Conservation (phyloP, 2,888 invertebrate species). For the Thumatha senex region DNA sequence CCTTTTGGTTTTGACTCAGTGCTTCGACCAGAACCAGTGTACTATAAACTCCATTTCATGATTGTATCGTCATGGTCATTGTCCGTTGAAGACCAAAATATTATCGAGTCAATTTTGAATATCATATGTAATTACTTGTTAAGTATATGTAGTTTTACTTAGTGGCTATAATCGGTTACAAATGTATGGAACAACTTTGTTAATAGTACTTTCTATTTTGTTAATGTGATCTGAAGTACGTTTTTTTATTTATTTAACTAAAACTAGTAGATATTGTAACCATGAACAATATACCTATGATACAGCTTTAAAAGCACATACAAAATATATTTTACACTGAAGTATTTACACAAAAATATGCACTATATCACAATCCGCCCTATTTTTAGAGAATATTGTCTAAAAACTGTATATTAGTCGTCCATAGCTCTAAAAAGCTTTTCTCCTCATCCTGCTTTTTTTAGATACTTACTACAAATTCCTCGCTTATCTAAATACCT, state of each 20-base stretch:
- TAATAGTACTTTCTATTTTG: slow-evolving; percentile 69
- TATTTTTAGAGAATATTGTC: slow-evolving; percentile 72
- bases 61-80: slow-evolving; percentile 46
- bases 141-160: slow-evolving; percentile 65
- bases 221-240: slow-evolving; percentile 79
- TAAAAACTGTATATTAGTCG: slow-evolving; percentile 41
- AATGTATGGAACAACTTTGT: slow-evolving; percentile 57
- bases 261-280: slow-evolving; percentile 40
- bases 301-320: slow-evolving; percentile 69
- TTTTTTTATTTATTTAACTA: slow-evolving; percentile 46
- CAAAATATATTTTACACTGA: slow-evolving; percentile 63
- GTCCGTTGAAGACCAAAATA: slow-evolving; percentile 71
- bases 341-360: slow-evolving; percentile 56
- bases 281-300: slow-evolving; percentile 48
- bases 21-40: slow-evolving; percentile 34
- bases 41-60: slow-evolving; percentile 31
- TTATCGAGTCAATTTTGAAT: slow-evolving; percentile 77
- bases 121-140: slow-evolving; percentile 65
- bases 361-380: slow-evolving; percentile 75
- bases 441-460: slow-evolving; percentile 24
- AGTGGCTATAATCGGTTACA: slow-evolving; percentile 61
- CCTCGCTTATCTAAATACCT: neutral
- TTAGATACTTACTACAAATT: slow-evolving; percentile 10
- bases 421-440: slow-evolving; percentile 42
- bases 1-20: slow-evolving; percentile 14